These are phyloP conservation scores for Hyposmocoma kahamanoa DNA, from an alignment of 1,140 invertebrate species.

Conservation along the genomic window DNA sequence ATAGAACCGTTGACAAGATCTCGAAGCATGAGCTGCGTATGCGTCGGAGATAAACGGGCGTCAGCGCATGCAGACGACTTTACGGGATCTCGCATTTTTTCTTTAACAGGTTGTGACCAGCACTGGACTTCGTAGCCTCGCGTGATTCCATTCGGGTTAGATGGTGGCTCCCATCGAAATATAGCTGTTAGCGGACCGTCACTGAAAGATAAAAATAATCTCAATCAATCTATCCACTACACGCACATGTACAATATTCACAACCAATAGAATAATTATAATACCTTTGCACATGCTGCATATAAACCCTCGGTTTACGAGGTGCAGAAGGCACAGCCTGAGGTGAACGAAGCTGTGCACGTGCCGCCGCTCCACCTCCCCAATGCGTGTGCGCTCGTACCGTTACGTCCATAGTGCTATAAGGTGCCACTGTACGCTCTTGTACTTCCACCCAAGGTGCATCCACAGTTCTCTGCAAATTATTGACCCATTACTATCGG, in stretches of 20 bases:
- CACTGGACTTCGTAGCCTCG: constrained; percentile 82
- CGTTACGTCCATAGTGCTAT: constrained; percentile 79
- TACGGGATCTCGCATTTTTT: constrained; percentile 65
- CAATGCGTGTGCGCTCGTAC: constrained; percentile 89
- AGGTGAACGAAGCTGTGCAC: constrained; percentile 77
- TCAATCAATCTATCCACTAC: not conserved
- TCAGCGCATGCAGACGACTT: constrained; percentile 44
- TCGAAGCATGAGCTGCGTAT: constrained; percentile 74
- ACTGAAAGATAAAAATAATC: constrained; percentile 28
- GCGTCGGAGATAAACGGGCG: constrained; percentile 43
- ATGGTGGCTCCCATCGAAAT: constrained; percentile 86
- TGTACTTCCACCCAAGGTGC: constrained; percentile 57
- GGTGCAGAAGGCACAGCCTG: constrained; percentile 83
- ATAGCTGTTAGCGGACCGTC: constrained; percentile 71
- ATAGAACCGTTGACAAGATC: constrained; percentile 77
- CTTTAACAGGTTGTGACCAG: constrained; percentile 76
- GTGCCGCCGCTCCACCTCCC: constrained; percentile 80
- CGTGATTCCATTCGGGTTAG: constrained; percentile 82
- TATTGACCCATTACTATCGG: no score
- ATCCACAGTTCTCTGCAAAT: constrained; percentile 65
- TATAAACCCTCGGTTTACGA: constrained; percentile 66
- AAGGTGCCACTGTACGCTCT: constrained; percentile 75
- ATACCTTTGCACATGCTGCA: constrained; percentile 41
- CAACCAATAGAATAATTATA: not conserved
- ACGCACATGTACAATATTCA: not conserved